Percentiles rank a stretch among this genome's conserved stretches.
Evolutionary conservation across 2,113 vertebrate genomes (phyloP).

Genomic region (Erpornis zantholeuca): DNA sequence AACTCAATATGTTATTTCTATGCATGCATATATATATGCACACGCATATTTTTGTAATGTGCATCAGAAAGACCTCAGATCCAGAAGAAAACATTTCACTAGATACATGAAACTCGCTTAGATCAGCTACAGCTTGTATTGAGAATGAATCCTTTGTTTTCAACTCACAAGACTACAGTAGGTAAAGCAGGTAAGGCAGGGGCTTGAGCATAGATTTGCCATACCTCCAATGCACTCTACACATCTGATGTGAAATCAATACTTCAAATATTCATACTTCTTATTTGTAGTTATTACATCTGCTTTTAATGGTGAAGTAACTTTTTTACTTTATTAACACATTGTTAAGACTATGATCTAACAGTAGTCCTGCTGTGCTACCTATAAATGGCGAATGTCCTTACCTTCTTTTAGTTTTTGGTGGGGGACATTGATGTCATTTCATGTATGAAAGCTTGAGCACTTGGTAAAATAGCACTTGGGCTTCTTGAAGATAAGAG

Average conservation of each 20-base stretch:
- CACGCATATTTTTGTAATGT: neutral
- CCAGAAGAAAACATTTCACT: neutral
- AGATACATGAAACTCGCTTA: neutral
- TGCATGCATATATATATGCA: too few relatives aligned
- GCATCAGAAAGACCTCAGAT: neutral
- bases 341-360: neutral
- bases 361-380: neutral
- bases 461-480: neutral
- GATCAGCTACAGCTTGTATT: neutral
- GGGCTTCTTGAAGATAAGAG: neutral
- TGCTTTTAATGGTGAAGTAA: neutral
- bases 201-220: neutral
- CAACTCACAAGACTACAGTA: neutral
- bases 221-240: neutral
- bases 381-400: neutral
- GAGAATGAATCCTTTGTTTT: neutral
- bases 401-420: neutral
- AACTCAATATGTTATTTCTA: neutral
- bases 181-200: neutral
- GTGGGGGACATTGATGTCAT: neutral
- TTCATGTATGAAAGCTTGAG: neutral
- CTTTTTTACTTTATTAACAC: neutral
- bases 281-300: neutral
- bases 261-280: neutral
- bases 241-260: neutral